phyloP scores from a whole-genome alignment of 2,113 vertebrate species.

The Hippopotamus amphibius region DNA sequence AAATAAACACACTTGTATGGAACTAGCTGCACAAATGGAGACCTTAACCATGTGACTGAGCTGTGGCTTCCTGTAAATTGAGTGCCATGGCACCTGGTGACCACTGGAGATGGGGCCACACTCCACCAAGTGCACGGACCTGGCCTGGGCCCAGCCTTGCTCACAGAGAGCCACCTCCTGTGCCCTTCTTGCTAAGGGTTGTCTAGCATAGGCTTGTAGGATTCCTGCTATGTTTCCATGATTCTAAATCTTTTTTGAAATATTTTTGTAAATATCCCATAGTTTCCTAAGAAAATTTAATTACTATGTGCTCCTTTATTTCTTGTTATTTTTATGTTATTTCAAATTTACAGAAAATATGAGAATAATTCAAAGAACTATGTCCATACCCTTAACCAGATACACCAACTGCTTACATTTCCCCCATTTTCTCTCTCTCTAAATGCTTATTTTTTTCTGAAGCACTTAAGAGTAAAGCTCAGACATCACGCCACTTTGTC shows the following conservation, averaged over 20 bases:
- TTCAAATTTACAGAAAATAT: background rate
- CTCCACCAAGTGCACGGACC: background rate
- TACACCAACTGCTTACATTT: background rate
- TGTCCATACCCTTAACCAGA: background rate
- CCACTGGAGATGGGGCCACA: no score
- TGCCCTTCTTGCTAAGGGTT: background rate
- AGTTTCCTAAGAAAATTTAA: background rate
- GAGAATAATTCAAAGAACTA: background rate
- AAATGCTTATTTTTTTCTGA: background rate
- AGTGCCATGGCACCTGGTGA: background rate
- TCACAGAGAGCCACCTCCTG: background rate
- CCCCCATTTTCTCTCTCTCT: background rate
- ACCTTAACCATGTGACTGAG: background rate
- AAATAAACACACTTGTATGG: background rate
- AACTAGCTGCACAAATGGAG: background rate
- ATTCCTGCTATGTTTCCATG: background rate
- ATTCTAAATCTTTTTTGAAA: background rate
- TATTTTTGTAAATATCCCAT: background rate
- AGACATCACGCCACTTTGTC: background rate
- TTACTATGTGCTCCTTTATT: background rate
- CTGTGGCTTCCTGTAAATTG: background rate
- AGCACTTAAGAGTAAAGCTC: background rate
- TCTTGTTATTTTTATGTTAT: background rate
- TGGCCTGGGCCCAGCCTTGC: background rate
- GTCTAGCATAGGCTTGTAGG: background rate